A percentile compares a stretch with the other conserved stretches of the same genome.
Conservation (phyloP, 1,140 invertebrate species). For the Maniola jurtina region DNA sequence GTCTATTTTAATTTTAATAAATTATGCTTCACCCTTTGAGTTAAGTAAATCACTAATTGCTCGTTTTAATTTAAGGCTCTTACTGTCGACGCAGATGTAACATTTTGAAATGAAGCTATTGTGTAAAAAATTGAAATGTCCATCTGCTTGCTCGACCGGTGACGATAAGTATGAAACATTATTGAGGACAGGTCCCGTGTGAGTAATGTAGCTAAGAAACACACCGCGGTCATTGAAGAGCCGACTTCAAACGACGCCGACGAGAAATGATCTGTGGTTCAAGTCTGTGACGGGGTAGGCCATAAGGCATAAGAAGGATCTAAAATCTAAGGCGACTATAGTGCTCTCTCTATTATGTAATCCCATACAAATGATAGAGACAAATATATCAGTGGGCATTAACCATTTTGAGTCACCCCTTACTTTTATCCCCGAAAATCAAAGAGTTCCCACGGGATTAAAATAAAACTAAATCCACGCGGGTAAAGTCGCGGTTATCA, state of each 20-base stretch:
- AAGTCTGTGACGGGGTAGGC: too few species aligned
- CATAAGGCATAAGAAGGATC: not conserved
- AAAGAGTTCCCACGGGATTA: too few species aligned
- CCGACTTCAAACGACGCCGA: slow-evolving; percentile 13
- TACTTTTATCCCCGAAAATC: too few species aligned
- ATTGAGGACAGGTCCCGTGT: slow-evolving; percentile 4
- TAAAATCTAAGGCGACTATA: not conserved
- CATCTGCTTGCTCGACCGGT: not conserved
- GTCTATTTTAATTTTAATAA: too few species aligned
- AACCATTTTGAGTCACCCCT: too few species aligned
- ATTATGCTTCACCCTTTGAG: not conserved
- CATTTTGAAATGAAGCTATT: not conserved
- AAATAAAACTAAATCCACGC: too few species aligned
- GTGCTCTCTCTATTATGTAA: too few species aligned
- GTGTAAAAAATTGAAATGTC: slow-evolving; percentile 14
- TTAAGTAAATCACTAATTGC: not conserved
- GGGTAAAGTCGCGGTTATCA: too few species aligned
- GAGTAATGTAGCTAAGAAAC: not conserved
- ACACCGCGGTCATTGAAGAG: not conserved
- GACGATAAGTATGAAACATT: slow-evolving; percentile 15
- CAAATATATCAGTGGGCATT: too few species aligned
- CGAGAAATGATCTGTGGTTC: not conserved
- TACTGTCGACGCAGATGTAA: not conserved
- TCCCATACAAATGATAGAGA: too few species aligned
- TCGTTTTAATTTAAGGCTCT: not conserved